Evolutionary conservation across 1,140 invertebrate genomes (phyloP).

Genomic region (Danaus melanippus): DNA sequence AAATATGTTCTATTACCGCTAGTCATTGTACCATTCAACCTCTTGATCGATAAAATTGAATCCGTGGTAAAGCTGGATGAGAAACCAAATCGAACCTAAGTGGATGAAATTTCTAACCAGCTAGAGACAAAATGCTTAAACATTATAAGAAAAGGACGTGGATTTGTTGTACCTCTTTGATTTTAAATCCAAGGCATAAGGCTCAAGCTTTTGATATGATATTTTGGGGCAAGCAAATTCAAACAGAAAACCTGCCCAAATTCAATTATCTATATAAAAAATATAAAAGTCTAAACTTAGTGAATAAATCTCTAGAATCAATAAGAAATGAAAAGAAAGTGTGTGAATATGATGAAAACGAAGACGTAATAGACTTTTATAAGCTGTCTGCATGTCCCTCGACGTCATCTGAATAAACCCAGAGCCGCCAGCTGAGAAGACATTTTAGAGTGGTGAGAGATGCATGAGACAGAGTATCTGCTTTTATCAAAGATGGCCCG

Average conservation of each 20-base stretch:
- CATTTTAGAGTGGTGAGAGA: too few relatives aligned
- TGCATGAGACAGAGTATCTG: conserved; percentile 32
- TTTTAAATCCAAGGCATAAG: conserved; percentile 51
- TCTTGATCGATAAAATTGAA: conserved; percentile 48
- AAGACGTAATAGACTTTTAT: conserved; percentile 41
- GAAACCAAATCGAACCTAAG: conserved; percentile 35
- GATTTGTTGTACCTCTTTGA: conserved; percentile 46
- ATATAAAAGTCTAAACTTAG: conserved; percentile 31
- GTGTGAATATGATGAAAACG: conserved; percentile 30
- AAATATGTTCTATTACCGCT: conserved; percentile 39
- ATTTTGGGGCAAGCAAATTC: conserved; percentile 39
- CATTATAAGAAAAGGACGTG: conserved; percentile 48
- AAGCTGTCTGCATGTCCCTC: conserved; percentile 34
- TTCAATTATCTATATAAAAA: conserved; percentile 40
- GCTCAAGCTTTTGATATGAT: conserved; percentile 46
- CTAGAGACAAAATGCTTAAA: conserved; percentile 40
- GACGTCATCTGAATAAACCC: conserved; percentile 29
- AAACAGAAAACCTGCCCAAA: conserved; percentile 36
- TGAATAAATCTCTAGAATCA: conserved; percentile 34
- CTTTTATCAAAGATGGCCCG: conserved; percentile 43
- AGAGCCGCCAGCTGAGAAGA: too few relatives aligned
- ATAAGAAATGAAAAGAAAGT: conserved; percentile 32
- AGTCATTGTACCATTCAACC: conserved; percentile 43
- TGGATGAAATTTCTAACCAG: conserved; percentile 42
- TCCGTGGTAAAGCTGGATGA: conserved; percentile 29